Percentiles rank a stretch among this genome's conserved stretches.
phyloP scores from a whole-genome alignment of 2,888 invertebrate species.

The Ichneumoninae sp. region DNA sequence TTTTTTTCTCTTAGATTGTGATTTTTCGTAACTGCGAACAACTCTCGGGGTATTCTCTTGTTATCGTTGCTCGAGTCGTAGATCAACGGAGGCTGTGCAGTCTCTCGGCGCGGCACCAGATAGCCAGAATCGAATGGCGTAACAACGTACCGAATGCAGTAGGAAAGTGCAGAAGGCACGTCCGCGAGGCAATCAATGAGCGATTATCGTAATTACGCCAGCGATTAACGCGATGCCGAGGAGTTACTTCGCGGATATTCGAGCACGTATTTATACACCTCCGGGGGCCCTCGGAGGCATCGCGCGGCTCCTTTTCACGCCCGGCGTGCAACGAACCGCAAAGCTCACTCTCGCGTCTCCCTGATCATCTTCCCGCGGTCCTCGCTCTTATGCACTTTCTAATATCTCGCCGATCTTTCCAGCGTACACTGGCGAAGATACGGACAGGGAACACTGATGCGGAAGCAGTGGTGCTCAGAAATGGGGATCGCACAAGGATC shows the following conservation, averaged over 20 bases:
- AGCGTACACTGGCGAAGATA: conserved; percentile 56
- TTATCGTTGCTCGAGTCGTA: conserved; percentile 49
- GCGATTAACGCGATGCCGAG: conserved; percentile 73
- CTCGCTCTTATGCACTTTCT: conserved; percentile 74
- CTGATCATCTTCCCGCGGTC: conserved; percentile 61
- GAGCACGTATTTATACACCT: conserved; percentile 43
- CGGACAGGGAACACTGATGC: conserved; percentile 47
- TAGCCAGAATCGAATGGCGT: conserved; percentile 44
- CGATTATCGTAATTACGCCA: conserved; percentile 80
- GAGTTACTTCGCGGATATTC: conserved; percentile 60
- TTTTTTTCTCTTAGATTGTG: conserved; percentile 12
- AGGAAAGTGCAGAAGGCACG: conserved; percentile 77
- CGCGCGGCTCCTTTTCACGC: conserved; percentile 59
- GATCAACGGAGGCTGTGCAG: conserved; percentile 17
- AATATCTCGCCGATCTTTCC: conserved; percentile 73
- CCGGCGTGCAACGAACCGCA: conserved; percentile 52
- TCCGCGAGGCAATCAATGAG: conserved; percentile 77
- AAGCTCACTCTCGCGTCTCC: conserved; percentile 37
- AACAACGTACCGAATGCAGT: conserved; percentile 50
- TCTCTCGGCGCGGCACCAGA: conserved; percentile 1
- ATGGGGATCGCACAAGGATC: conserved; percentile 64
- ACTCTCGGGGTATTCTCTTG: conserved; percentile 47
- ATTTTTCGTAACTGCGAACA: conserved; percentile 14
- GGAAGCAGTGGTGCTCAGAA: conserved; percentile 71
- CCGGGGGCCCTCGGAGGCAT: conserved; percentile 17